Base-by-base conservation (phyloP, 2,113 vertebrate genomes). In the Gobio gobio region DNA sequence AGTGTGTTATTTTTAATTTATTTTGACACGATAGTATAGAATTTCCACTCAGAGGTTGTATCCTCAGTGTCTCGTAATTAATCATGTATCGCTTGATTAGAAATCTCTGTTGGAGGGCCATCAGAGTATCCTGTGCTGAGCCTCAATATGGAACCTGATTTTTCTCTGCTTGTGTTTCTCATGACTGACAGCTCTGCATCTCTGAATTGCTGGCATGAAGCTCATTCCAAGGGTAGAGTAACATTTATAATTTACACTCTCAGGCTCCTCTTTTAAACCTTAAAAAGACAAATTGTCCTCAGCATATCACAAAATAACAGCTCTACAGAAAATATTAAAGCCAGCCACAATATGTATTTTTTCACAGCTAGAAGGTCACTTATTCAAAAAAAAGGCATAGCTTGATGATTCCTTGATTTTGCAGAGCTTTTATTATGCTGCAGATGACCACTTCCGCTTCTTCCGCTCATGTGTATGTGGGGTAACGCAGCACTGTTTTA, bases 61-160 rank as follows among this genome's bases (percentile, higher is more conserved):
- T 70, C 33, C 8, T 20, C 0, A 40, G 59, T 63, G 1, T 40
- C 36, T 72, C 13, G 26, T 72, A 8, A 82, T 83, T 51, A 59
- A n/a, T 26, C 9, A 45, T 83, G 59, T 73, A 43, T 56, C 29
- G 51, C 81, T 83, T 18, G 29, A 73, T 83, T 73, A 83, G 16
- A 16, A 73, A 45, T 16, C 49, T 14, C 13, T 6, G 13, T 63
- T 36, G 12, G 26, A 13, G 10, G 68, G 56, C 36, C 70, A 63
- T 59, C n/a, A 63, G 68, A 59, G 51, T 43, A 2, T 64, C 18
- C 43, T 73, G 12, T 47, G 20, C 22, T n/a, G 70, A 54, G 64
- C 9, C 10, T 36, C 51, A 51, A 76, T 36, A 24, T 76, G 16
- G 18, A 26, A 36, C 5, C 10, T 36, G 26, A 63, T 64, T 77